Conservation (phyloP, 30 jellyfish, hydroid and myxozoan genomes). For the Aurelia sp. region DNA sequence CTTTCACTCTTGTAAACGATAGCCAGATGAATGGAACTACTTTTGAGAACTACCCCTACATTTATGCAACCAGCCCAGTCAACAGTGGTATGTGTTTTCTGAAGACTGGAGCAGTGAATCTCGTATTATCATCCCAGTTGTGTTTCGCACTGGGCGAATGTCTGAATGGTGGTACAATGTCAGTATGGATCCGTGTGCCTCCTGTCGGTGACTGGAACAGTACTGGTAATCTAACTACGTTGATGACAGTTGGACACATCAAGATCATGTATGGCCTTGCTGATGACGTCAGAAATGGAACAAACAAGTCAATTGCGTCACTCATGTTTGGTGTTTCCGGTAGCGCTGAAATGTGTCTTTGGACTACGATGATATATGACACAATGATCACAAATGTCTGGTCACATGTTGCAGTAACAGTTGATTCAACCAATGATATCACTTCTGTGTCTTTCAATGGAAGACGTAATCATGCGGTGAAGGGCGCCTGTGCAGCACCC, state of each 20-base stretch:
- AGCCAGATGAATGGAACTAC: background rate
- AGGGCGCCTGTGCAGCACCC: background rate
- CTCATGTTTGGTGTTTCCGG: slow-evolving; percentile 11
- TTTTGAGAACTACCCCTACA: background rate
- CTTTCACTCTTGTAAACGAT: background rate
- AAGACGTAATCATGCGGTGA: background rate
- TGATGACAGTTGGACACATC: slow-evolving; percentile 12
- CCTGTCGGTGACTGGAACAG: slow-evolving; percentile 29
- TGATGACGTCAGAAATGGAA: slow-evolving; percentile 50
- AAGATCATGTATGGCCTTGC: slow-evolving; percentile 39
- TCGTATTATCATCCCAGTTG: slow-evolving; percentile 2
- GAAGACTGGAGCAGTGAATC: background rate
- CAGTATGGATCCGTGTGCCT: slow-evolving; percentile 49
- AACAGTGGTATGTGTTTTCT: slow-evolving; percentile 18
- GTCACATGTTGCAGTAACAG: slow-evolving; percentile 40
- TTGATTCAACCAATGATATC: slow-evolving; percentile 1
- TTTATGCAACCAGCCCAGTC: slow-evolving; percentile 47
- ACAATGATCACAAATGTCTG: slow-evolving; percentile 37
- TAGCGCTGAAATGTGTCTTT: slow-evolving; percentile 10
- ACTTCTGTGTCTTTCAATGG: slow-evolving; percentile 37
- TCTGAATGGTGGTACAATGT: slow-evolving; percentile 18
- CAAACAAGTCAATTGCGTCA: slow-evolving; percentile 17
- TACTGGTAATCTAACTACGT: slow-evolving; percentile 26
- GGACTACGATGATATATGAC: slow-evolving; percentile 55
- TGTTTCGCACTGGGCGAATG: slow-evolving; percentile 34